Base-by-base conservation (phyloP, 1,140 invertebrate genomes). In the Listronotus bonariensis region DNA sequence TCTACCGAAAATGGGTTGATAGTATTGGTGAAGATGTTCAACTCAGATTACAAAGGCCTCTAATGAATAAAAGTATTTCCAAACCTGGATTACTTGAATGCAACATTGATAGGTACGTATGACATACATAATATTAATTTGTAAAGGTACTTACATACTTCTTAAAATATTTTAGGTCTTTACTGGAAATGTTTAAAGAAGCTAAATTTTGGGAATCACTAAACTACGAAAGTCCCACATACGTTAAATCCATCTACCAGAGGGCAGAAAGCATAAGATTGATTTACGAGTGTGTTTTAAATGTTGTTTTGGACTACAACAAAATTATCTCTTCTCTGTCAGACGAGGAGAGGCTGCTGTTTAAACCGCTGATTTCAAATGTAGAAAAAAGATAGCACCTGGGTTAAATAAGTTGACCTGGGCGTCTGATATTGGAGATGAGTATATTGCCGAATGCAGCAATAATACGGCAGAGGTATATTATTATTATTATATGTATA, bases 231-330 rank as follows among this genome's bases (percentile, higher is more conserved):
- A 85, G 91, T 60, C 89, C 90, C 0, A 75, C 84, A 3, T 83
- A 87, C 65, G 79, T 85, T 57, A 79, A 78, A 78, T 72, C 85
- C 80, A 75, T 89, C 4, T 87, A 87, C 69, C 79, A 82, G 59
- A 89, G 87, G 58, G 82, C 84, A 46, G 84, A 86, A 8, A 84
- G 82, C 9, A 75, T 93, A 0, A 80, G 84, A 18, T 87, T 87
- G 61, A 81, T 91, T 0, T 87, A 88, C 59, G 88, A 93, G 73
- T 88, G 87, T 67, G 87, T 94, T 0, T 72, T 92, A 10, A 81
- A 86, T 1, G 86, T 95, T 1, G 87, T 91, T 0, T 81, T 87
- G 18, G 87, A 90, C 41, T 95, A 95, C 76, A 95, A 96, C 78
- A 87, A 87, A 72, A 91, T 94, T 34, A 73, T 95, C 12, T 78